These are phyloP conservation scores for Hydrochoerus hydrochaeris DNA, from an alignment of 2,113 vertebrate species.

Conservation along the genomic window DNA sequence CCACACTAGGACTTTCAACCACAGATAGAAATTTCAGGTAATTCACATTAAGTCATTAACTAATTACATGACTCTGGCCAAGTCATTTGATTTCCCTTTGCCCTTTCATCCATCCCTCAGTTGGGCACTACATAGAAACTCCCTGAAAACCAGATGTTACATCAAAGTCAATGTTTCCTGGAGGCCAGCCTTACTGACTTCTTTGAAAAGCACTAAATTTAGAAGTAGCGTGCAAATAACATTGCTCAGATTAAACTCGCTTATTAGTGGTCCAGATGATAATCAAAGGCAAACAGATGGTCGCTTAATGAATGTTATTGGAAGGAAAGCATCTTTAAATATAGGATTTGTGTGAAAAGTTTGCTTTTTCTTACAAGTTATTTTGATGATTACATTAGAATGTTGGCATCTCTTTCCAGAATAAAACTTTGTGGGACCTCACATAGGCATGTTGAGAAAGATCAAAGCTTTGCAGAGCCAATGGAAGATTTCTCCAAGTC, in stretches of 20 bases:
- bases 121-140: conserved; percentile 68
- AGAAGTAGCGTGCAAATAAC: conserved; percentile 78
- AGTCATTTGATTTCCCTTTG: conserved; percentile 61
- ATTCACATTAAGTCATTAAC: conserved; percentile 52
- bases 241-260: conserved; percentile 74
- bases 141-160: conserved; percentile 80
- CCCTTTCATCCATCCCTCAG: conserved; percentile 55
- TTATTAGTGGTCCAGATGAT: conserved; percentile 77
- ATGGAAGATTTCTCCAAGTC: conserved; percentile 23
- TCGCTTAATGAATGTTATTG: conserved; percentile 80
- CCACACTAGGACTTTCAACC: background rate
- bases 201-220: conserved; percentile 81
- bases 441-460: conserved; percentile 42
- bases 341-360: conserved; percentile 81
- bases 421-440: conserved; percentile 53
- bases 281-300: conserved; percentile 82
- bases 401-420: conserved; percentile 67
- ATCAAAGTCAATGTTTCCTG: conserved; percentile 81
- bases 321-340: conserved; percentile 80
- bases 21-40: conserved; percentile 51
- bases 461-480: conserved; percentile 69
- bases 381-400: conserved; percentile 73
- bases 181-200: conserved; percentile 76
- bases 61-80: conserved; percentile 53
- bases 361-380: conserved; percentile 77